A percentile compares a stretch with the other conserved stretches of the same genome.
These are phyloP conservation scores for Caenorhabditis sp. DNA, from an alignment of 2,888 invertebrate genomes.

Conservation along the genomic window DNA sequence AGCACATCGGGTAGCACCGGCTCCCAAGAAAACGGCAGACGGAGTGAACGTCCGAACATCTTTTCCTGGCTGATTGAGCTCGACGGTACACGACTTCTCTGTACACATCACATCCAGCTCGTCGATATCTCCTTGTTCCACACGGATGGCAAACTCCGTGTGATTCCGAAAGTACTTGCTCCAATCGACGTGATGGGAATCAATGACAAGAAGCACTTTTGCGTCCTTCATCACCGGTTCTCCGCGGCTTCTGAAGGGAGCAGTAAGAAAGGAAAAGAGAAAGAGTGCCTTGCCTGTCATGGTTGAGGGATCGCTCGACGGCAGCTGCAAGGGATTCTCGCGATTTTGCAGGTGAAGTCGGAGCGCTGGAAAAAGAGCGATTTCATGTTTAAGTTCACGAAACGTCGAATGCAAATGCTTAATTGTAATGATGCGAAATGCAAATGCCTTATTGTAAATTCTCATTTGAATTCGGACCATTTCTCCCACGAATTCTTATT, in stretches of 20 bases:
- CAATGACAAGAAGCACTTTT: constrained; percentile 64
- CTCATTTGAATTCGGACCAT: too few species aligned
- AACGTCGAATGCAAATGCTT: too few species aligned
- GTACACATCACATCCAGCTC: constrained; percentile 68
- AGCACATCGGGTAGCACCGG: constrained; percentile 59
- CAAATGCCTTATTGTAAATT: too few species aligned
- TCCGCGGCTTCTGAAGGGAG: constrained; percentile 44
- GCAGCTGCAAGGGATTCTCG: constrained; percentile 67
- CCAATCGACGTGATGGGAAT: constrained; percentile 64
- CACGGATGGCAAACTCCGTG: constrained; percentile 58
- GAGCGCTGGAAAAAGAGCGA: constrained; percentile 59
- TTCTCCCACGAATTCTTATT: too few species aligned
- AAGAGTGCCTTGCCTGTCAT: constrained; percentile 39
- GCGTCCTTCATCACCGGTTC: constrained; percentile 63
- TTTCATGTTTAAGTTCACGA: too few species aligned
- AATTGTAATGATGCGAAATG: too few species aligned
- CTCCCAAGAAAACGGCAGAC: constrained; percentile 60
- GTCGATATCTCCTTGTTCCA: constrained; percentile 69
- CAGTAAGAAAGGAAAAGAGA: neutral
- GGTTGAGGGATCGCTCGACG: constrained; percentile 61
- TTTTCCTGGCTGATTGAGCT: constrained; percentile 58
- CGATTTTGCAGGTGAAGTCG: constrained; percentile 68
- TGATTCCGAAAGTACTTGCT: constrained; percentile 65
- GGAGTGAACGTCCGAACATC: constrained; percentile 61
- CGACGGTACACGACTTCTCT: constrained; percentile 63